A percentile compares a stretch with the other conserved stretches of the same genome.
Evolutionary conservation across 1,140 invertebrate species (phyloP).

Genomic region (Neocloeon triangulifer): DNA sequence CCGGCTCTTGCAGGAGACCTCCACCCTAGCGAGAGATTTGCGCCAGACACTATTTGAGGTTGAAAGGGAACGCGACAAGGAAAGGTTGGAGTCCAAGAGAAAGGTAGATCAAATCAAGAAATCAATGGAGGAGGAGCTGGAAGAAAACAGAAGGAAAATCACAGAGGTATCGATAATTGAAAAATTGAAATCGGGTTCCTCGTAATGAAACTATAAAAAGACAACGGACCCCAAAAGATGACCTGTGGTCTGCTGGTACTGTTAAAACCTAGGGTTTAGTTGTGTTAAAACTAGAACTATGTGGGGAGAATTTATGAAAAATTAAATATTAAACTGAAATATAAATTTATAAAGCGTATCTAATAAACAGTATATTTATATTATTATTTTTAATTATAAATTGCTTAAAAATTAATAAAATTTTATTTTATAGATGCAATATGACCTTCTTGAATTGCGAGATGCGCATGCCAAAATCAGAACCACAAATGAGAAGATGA

Average conservation of each 20-base stretch:
- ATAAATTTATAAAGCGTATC: no score
- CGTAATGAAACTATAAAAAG: no score
- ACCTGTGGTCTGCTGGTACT: no score
- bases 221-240: no score
- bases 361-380: no score
- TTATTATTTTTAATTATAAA: no score
- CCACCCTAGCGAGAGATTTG: slow-evolving; percentile 70
- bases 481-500: slow-evolving; percentile 76
- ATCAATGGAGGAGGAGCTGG: slow-evolving; percentile 66
- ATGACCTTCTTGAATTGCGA: slow-evolving; percentile 62
- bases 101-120: slow-evolving; percentile 65
- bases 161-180: slow-evolving; percentile 33
- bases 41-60: slow-evolving; percentile 68
- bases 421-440: slow-evolving; percentile 39
- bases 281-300: no score
- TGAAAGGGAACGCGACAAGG: slow-evolving; percentile 70
- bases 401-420: no score
- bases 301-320: no score
- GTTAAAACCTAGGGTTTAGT: no score
- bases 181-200: no score
- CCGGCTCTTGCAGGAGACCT: slow-evolving; percentile 68
- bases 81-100: slow-evolving; percentile 63
- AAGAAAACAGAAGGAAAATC: slow-evolving; percentile 67
- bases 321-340: no score
- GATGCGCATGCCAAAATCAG: slow-evolving; percentile 78